A percentile compares a stretch with the other conserved stretches of the same genome.
Conservation (phyloP, 2,888 invertebrate species). For the Polylopha cassiicola region DNA sequence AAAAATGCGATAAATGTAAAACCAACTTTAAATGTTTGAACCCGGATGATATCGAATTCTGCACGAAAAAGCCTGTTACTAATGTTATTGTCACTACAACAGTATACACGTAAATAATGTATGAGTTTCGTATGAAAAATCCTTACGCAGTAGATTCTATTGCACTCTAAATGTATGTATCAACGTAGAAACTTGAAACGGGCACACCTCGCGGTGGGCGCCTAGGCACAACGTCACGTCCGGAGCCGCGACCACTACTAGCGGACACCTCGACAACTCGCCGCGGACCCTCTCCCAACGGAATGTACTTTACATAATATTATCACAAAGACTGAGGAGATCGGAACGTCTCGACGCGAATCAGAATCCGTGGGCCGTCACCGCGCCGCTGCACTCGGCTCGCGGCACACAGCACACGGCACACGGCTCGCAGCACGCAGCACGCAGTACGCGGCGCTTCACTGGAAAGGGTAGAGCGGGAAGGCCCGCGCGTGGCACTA, state of each 20-base stretch:
- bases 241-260: conserved; percentile 19
- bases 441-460: conserved; percentile 16
- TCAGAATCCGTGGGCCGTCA: conserved; percentile 26
- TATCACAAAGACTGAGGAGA: conserved; percentile 68
- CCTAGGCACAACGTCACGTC: conserved; percentile 28
- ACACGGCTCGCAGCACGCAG: conserved; percentile 8
- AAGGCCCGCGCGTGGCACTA: conserved; percentile 31
- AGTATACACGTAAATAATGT: conserved; percentile 47
- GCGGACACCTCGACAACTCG: conserved; percentile 1
- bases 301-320: conserved; percentile 71
- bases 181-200: conserved; percentile 22
- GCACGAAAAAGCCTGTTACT: conserved; percentile 42
- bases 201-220: conserved; percentile 17
- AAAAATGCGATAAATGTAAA: conserved; percentile 10
- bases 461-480: conserved; percentile 28
- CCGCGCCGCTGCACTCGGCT: conserved; percentile 29
- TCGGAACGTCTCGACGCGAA: conserved; percentile 37
- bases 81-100: conserved; percentile 66
- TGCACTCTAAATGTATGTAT: conserved; percentile 34
- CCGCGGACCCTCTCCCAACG: conserved; percentile 35
- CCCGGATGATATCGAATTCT: conserved; percentile 20
- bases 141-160: conserved; percentile 34
- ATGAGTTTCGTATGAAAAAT: conserved; percentile 33
- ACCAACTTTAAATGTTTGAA: conserved; percentile 14
- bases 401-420: conserved; percentile 23